These are phyloP conservation scores for Caenorhabditis sinica DNA, from an alignment of 2,888 invertebrate genomes.

Conservation along the genomic window DNA sequence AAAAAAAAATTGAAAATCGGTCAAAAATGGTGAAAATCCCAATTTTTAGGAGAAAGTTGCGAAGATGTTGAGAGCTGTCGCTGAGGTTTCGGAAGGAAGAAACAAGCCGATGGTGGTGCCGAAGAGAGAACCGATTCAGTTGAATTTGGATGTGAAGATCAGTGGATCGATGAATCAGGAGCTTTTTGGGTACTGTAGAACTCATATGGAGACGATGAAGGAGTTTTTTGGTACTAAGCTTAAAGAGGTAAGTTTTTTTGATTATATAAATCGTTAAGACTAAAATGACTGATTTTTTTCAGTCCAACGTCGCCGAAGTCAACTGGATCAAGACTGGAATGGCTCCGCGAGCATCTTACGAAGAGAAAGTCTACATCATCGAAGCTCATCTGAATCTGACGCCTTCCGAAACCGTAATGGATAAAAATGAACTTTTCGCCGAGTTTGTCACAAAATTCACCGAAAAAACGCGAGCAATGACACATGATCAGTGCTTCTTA, in stretches of 20 bases:
- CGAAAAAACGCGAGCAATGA: slow-evolving; percentile 19
- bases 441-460: slow-evolving; percentile 31
- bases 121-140: slow-evolving; percentile 12
- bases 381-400: slow-evolving; percentile 38
- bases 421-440: slow-evolving; percentile 26
- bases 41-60: slow-evolving; percentile 57
- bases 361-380: slow-evolving; percentile 49
- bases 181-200: slow-evolving; percentile 39
- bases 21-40: no score
- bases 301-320: slow-evolving; percentile 15
- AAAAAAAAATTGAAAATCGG: no score
- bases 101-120: background rate
- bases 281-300: background rate
- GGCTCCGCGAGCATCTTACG: slow-evolving; percentile 59
- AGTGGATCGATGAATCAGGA: slow-evolving; percentile 45
- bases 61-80: slow-evolving; percentile 34
- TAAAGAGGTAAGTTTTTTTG: slow-evolving; percentile 14
- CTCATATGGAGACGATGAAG: slow-evolving; percentile 49
- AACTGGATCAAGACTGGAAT: slow-evolving; percentile 43
- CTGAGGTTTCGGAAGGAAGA: background rate
- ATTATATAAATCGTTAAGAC: background rate
- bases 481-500: slow-evolving; percentile 57
- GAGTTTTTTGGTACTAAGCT: slow-evolving; percentile 13
- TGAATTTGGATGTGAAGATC: slow-evolving; percentile 42
- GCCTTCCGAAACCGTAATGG: background rate